Evolutionary conservation across 2,888 invertebrate genomes (phyloP).

Genomic region (Amorpha juglandis): DNA sequence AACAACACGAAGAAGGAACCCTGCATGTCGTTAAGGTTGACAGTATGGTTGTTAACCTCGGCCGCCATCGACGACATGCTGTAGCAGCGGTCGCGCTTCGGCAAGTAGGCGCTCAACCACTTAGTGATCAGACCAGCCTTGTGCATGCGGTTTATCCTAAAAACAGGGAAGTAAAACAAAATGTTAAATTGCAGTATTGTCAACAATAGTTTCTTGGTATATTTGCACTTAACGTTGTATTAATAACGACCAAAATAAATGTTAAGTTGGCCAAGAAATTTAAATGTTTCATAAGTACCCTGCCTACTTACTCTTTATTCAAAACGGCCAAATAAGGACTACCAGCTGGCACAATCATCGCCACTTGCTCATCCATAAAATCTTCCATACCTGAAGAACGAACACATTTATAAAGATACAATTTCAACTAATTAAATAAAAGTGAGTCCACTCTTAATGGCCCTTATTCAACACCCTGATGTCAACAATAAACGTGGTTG

Average conservation of each 20-base stretch:
- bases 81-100: slow-evolving; percentile 91
- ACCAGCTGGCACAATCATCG: slow-evolving; percentile 88
- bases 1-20: slow-evolving; percentile 94
- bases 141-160: slow-evolving; percentile 90
- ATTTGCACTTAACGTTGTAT: too few relatives aligned
- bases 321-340: slow-evolving; percentile 91
- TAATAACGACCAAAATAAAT: too few relatives aligned
- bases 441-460: too few relatives aligned
- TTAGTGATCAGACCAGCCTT: slow-evolving; percentile 93
- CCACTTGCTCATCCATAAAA: slow-evolving; percentile 91
- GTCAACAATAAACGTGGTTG: too few relatives aligned
- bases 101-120: slow-evolving; percentile 91
- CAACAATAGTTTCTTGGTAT: background rate
- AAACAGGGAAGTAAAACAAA: background rate
- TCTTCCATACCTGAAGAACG: slow-evolving; percentile 86
- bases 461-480: too few relatives aligned
- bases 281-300: background rate
- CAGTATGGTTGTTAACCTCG: slow-evolving; percentile 93
- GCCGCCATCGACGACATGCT: slow-evolving; percentile 86
- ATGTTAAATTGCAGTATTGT: background rate
- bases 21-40: slow-evolving; percentile 95
- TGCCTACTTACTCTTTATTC: slow-evolving; percentile 89
- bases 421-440: slow-evolving; percentile 17
- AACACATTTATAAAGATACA: background rate
- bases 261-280: too few relatives aligned